Evolutionary conservation across 1,140 invertebrate species (phyloP), one percentile per base, ranked within the genome.

Genomic region (Ostrea denselamellosa): DNA sequence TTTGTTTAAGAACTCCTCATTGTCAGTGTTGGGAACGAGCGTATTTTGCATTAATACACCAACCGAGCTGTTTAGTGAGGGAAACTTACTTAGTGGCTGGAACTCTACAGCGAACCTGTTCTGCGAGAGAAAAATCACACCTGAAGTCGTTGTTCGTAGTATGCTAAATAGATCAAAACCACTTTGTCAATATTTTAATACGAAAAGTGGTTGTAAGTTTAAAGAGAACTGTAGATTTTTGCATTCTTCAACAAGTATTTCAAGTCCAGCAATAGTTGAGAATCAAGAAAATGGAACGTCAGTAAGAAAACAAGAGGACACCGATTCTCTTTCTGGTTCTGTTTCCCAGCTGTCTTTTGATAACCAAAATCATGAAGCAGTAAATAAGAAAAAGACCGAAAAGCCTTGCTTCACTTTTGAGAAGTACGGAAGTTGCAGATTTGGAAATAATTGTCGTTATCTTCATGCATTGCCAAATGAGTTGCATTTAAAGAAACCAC

Each of bases 111-210:
- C 52, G 10, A 62, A 68, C 84, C 54, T 58, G 54, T 54, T 85
- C 34, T 54, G 17, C 54, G 19, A 28, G 34, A 25, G 34, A 28
- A n/a, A 17, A 10, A 51, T 68, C 51, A 8, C 44, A 83, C n/a
- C 51, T 53, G 82, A 52, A 19, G n/a, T 52, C n/a, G 82, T n/a
- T 83, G 51, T 52, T 51, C 65, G 65, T 86, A 86, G 68, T 81
- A 86, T 86, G 85, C 54, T 77, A 44, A 54, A 56, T 81, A 86
- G 77, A 71, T 71, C 85, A 51, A 71, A 54, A 52, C 51, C 52
- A 77, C 85, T 85, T 87, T 89, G 88, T 87, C 86, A 89, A 8
- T 89, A 87, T 87, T 89, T 85, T 53, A 89, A 87, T 58, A 89
- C 82, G 10, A 68, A 83, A 62, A 85, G 68, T 62, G 88, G 88